Base-by-base conservation (phyloP, 2,113 vertebrate species). In the Donacobius atricapilla region DNA sequence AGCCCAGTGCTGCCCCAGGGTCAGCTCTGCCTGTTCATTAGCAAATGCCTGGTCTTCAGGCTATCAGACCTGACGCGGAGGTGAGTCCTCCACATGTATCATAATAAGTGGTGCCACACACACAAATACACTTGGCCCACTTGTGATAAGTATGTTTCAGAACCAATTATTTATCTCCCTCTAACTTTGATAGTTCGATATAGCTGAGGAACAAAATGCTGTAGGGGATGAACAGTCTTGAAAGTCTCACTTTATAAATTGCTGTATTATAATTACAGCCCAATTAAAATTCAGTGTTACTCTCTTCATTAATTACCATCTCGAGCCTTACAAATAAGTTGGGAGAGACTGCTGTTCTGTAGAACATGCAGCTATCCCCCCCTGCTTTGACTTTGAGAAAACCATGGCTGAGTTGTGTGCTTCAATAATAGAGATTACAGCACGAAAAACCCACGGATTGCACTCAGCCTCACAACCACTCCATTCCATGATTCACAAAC, bases 301-400 rank as follows among this genome's bases (percentile, higher is more conserved):
- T 90, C 75, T 96, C 95, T 95, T 93, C 92, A 90, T 90, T 93
- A 96, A 94, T 95, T 96, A 96, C 65, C 61, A 79, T 94, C 79
- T 95, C 42, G 4, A 88, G 66, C 58, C 68, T 94, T 91, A 65
- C 63, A 93, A 94, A 87, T 83, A 94, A 80, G 69, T 37, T 87
- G 69, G 78, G 81, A 96, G 65, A 91, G 48, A 75, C 35, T 70
- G 53, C 71, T 88, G 79, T 53, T 94, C 53, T 53, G 40, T 19
- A 68, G 61, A 91, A 85, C 61, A 35, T 9, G 40, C 47, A 91
- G n/a, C 53, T 89, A 44, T 56, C 61, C 37, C 58, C 42, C 4
- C 4, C 51, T 89, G 50, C 44, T 70, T 39, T 28, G 23, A 69
- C 23, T 76, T 28, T 28, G 47, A 58, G 72, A 57, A 81, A 39